These are phyloP conservation scores for Momotus momota DNA, from an alignment of 2,797 vertebrate species.

Conservation along the genomic window DNA sequence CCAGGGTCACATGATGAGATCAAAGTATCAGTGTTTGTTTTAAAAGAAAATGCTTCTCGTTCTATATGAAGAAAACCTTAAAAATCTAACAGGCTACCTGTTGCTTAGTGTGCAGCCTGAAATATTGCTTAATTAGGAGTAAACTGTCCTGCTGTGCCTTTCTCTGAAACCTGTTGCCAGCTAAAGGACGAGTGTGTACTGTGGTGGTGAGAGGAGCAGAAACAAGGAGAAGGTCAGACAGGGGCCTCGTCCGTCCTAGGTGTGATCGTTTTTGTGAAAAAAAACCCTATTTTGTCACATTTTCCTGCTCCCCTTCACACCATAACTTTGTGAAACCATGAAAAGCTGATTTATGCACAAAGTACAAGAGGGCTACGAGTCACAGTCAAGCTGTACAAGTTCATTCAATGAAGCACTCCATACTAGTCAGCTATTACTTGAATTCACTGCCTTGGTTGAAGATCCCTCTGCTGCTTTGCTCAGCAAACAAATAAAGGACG, in stretches of 20 bases:
- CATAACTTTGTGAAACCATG: not conserved
- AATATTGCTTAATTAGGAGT: not conserved
- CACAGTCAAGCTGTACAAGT: not conserved
- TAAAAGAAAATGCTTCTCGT: fast-evolving
- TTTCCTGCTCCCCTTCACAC: not conserved
- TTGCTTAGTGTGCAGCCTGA: not conserved
- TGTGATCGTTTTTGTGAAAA: not conserved
- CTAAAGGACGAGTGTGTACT: not conserved
- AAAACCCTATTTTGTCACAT: not conserved
- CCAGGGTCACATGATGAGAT: not conserved
- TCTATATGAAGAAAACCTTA: not conserved
- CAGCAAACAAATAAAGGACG: not conserved
- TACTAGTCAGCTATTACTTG: not conserved
- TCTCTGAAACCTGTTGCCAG: not conserved
- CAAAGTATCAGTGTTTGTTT: not conserved
- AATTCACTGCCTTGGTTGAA: not conserved
- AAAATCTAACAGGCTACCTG: not conserved
- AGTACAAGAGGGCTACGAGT: not conserved
- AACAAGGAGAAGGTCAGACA: not conserved
- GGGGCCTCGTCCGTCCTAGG: not conserved
- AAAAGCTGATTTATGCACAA: not conserved
- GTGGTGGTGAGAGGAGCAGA: not conserved
- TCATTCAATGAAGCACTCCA: not conserved
- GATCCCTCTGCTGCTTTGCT: not conserved
- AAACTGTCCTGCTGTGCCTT: not conserved